Conservation (phyloP, 2,888 invertebrate genomes). For the Leucoma salicis region DNA sequence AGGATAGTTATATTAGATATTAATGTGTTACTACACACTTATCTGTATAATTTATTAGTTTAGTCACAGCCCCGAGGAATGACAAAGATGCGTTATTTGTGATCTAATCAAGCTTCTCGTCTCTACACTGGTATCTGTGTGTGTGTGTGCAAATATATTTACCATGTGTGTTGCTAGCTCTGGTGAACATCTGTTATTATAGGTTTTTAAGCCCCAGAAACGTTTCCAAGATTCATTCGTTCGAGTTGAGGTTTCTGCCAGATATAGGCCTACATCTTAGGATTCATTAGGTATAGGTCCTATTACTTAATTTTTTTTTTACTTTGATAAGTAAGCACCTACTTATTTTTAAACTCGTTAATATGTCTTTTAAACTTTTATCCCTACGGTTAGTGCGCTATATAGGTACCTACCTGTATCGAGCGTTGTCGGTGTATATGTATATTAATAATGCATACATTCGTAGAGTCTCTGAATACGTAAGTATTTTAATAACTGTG, state of each 20-base stretch:
- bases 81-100: conserved; percentile 24
- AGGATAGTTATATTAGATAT: neutral
- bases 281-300: too few relatives aligned
- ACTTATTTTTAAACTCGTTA: too few relatives aligned
- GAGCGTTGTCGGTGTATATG: too few relatives aligned
- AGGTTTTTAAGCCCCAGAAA: conserved; percentile 38
- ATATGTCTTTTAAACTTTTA: too few relatives aligned
- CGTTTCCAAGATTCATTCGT: conserved; percentile 31
- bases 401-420: too few relatives aligned
- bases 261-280: neutral
- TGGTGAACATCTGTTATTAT: conserved; percentile 44
- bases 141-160: conserved; percentile 27
- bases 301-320: too few relatives aligned
- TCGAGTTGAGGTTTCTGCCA: conserved; percentile 19
- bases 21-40: neutral
- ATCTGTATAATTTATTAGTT: neutral
- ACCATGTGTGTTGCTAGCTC: conserved; percentile 19
- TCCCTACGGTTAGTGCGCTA: too few relatives aligned
- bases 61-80: conserved; percentile 21
- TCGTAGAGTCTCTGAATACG: too few relatives aligned
- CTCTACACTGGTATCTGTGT: conserved; percentile 3
- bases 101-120: conserved; percentile 16
- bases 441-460: too few relatives aligned
- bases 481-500: too few relatives aligned
- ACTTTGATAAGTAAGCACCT: too few relatives aligned